Evolutionary conservation across 2,888 invertebrate genomes (phyloP), one percentile per base, ranked within the genome.

Genomic region (Callimorpha dominula): DNA sequence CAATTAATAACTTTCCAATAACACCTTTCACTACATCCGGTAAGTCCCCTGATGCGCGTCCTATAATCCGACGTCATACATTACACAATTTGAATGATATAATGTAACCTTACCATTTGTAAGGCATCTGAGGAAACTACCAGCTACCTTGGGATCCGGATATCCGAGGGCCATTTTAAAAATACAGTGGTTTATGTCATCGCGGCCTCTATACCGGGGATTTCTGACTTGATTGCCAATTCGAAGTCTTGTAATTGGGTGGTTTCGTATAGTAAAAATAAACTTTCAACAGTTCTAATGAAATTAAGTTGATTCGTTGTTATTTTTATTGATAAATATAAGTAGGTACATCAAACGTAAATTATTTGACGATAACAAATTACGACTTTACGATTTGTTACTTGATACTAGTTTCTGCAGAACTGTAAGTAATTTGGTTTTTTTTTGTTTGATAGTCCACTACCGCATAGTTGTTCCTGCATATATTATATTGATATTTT

Each of bases 91-190:
- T 66, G 9, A 0, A 5, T 65, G 50, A 65, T 20, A 50, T 65
- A 71, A 71, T 20, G 60, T 65, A 71, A 71, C 60, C n/a, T 60
- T 60, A 62, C 40, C 60, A 46, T 50, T 31, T 72, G 74, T 77
- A 17, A 40, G 31, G 73, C 74, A 73, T 76, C 43, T 57, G 66
- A 49, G 63, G 73, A 67, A 73, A 70, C 67, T 71, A 65, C 66
- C 62, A 49, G 4, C 60, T 70, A n/a, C 75, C 81, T 83, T 81
- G 68, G 73, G 72, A 60, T 76, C 71, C 83, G 83, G 78, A 73
- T 76, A 57, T 82, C 75, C 72, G 69, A 72, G 42, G 77, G 70
- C 62, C 74, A 71, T 76, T 81, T 83, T 75, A 74, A 68, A 68
- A 72, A 68, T 73, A 73, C 60, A 71, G 60, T 52, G 43, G 4